Percentiles rank a stretch among this genome's conserved stretches.
phyloP scores from a whole-genome alignment of 2,113 vertebrate genomes.

The Vireo altiloquus region DNA sequence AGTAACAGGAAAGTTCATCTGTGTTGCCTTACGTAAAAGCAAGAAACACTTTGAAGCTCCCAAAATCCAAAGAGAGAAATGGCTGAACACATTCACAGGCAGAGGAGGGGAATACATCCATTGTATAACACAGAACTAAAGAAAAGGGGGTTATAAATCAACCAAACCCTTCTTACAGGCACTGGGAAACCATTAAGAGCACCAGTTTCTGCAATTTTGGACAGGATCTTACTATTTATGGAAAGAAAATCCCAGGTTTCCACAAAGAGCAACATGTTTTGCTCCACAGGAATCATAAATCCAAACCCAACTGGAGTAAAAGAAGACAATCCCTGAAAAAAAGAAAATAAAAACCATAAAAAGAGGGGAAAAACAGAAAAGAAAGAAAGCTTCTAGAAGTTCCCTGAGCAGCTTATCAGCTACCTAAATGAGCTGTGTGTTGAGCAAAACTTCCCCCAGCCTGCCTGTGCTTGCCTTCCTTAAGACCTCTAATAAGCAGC shows the following conservation, averaged over 20 bases:
- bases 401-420: not conserved
- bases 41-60: not conserved
- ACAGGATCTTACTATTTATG: not conserved
- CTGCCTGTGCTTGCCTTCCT: not conserved
- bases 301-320: not conserved
- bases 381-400: not conserved
- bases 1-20: not conserved
- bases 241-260: not conserved
- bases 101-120: not conserved
- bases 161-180: not conserved
- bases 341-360: not conserved
- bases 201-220: not conserved
- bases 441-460: not conserved
- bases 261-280: not conserved
- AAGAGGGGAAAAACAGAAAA: rapidly evolving
- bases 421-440: not conserved
- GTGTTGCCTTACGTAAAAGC: not conserved
- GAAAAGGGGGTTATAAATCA: not conserved
- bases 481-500: not conserved
- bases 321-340: not conserved
- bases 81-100: not conserved
- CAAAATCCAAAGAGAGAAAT: not conserved
- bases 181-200: not conserved
- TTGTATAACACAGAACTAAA: not conserved
- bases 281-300: not conserved